Conservation (phyloP, 2,797 vertebrate genomes). For the Dromococcyx pavoninus region DNA sequence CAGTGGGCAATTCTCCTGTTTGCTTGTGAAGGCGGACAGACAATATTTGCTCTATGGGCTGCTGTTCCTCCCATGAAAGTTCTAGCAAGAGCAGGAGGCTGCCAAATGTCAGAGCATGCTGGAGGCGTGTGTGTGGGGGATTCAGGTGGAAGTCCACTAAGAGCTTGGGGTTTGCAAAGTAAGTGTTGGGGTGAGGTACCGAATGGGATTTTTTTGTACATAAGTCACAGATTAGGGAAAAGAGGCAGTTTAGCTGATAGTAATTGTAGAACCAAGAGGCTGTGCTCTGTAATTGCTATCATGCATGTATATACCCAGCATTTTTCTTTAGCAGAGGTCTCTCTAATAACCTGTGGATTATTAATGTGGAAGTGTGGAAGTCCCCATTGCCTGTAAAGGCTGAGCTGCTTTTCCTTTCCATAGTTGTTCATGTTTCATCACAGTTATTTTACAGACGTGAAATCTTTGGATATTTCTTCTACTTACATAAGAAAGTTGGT, state of each 20-base stretch:
- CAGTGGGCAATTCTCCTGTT: rapidly evolving
- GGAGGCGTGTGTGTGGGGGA: neutral
- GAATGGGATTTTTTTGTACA: neutral
- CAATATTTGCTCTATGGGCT: neutral
- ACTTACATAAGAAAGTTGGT: neutral
- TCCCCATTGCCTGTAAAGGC: neutral
- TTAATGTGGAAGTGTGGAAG: neutral
- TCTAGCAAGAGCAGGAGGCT: neutral
- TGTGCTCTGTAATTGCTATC: neutral
- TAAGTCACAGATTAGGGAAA: neutral
- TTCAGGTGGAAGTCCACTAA: neutral
- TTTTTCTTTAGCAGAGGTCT: neutral
- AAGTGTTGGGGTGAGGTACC: neutral
- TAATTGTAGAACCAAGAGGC: neutral
- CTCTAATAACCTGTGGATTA: neutral
- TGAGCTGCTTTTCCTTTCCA: neutral
- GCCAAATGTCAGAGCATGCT: neutral
- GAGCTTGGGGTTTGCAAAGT: neutral
- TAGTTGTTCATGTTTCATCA: neutral
- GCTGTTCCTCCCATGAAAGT: neutral
- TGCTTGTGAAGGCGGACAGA: rapidly evolving
- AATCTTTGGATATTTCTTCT: neutral
- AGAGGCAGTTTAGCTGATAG: neutral
- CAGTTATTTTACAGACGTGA: neutral
- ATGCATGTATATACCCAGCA: too few species aligned